These are phyloP conservation scores for Cirrhinus molitorella DNA, from an alignment of 2,797 vertebrate genomes.

Conservation along the genomic window DNA sequence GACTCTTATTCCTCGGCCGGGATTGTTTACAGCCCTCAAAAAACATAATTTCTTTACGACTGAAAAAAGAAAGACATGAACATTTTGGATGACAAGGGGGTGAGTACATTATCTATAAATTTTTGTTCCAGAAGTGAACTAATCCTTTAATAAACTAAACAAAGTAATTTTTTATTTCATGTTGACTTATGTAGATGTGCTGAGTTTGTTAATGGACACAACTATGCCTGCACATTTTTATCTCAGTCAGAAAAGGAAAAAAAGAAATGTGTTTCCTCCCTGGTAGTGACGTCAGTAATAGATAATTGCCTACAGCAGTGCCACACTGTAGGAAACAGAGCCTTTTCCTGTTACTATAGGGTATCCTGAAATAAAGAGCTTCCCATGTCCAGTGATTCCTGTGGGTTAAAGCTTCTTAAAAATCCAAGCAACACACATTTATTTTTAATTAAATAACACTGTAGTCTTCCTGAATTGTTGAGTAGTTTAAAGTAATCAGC, in stretches of 20 bases:
- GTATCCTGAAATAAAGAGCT: conserved; percentile 41
- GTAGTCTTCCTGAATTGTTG: not conserved
- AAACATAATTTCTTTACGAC: too few species aligned
- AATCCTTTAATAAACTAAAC: not conserved
- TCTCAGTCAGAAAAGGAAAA: conserved; percentile 12
- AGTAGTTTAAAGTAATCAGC: conserved; percentile 6
- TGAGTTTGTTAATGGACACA: not conserved
- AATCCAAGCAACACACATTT: not conserved
- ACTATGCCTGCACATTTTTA: not conserved
- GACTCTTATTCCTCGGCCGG: too few species aligned
- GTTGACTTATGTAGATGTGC: not conserved
- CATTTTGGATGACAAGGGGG: too few species aligned
- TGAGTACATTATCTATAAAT: too few species aligned
- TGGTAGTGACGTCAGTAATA: conserved; percentile 35
- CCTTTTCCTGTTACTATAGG: conserved; percentile 52
- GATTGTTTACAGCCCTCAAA: too few species aligned
- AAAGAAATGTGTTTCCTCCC: conserved; percentile 56
- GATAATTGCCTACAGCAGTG: conserved; percentile 53
- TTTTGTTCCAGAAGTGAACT: too few species aligned
- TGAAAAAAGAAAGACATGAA: too few species aligned
- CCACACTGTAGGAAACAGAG: conserved; percentile 52
- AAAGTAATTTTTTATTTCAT: not conserved
- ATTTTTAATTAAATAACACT: not conserved
- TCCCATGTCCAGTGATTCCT: conserved; percentile 11
- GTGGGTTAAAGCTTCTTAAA: conserved; percentile 1